phyloP scores from a whole-genome alignment of 1,140 invertebrate species.

The Brachystomella parvula region DNA sequence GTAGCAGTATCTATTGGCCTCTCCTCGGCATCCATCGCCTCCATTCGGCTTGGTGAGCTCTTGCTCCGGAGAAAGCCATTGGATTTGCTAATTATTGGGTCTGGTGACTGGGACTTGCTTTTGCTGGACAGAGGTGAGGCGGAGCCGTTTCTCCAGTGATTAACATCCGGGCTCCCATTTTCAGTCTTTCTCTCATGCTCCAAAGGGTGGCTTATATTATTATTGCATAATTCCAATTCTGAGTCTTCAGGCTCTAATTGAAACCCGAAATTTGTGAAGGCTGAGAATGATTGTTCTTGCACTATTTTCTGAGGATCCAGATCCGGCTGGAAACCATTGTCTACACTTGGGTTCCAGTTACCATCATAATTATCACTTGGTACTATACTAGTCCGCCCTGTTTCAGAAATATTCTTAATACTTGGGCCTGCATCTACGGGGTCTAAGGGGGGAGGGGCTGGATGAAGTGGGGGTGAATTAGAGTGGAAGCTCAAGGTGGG shows the following conservation, averaged over 20 bases:
- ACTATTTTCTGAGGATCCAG: neutral
- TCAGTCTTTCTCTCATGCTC: too few species aligned
- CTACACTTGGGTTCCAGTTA: neutral
- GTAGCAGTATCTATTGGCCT: too few species aligned
- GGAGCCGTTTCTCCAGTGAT: too few species aligned
- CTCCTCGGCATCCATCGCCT: too few species aligned
- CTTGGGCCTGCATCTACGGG: neutral
- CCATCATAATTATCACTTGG: conserved; percentile 17
- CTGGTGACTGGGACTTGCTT: neutral
- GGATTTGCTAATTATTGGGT: neutral
- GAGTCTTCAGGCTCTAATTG: conserved; percentile 15
- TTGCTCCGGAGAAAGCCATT: neutral
- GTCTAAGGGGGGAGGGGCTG: neutral
- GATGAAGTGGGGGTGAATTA: neutral
- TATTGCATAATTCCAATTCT: neutral
- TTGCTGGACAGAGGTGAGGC: too few species aligned
- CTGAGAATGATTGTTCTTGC: neutral
- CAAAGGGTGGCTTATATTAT: neutral
- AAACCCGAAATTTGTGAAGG: conserved; percentile 27
- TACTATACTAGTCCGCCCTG: neutral
- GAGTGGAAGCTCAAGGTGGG: neutral
- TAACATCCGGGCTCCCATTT: too few species aligned
- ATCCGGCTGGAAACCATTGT: conserved; percentile 1
- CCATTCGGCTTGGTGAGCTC: neutral
- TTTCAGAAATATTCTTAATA: conserved; percentile 4